Base-by-base conservation (phyloP, 2,888 invertebrate genomes). In the Rotaria magnacalcarata region DNA sequence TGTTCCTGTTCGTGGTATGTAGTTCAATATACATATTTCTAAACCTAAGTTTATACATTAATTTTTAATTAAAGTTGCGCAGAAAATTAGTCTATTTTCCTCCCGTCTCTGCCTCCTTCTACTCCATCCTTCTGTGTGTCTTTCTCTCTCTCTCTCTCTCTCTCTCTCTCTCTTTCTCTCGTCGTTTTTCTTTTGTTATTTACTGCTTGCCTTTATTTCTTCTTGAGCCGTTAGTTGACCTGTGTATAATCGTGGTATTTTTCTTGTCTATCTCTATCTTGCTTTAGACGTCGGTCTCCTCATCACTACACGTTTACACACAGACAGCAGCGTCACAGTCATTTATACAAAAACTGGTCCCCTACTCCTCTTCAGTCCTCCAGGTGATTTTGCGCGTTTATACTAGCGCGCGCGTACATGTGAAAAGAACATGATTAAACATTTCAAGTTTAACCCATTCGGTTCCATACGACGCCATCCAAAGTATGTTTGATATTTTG, bases 1-100 rank as follows among this genome's bases (percentile, higher is more conserved):
- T 94, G 94, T 91, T 93, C 93, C 90, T 94, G 94, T 91, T 93
- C 93, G 90, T 94, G 94, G 93, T 93, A 91, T 92, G 92, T 91
- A 21, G 11, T 41, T n/a, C 0, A 3, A 34, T 34, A 34, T 1
- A 2, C 34, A 34, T 54, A 84, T 84, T 11, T 54, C 1, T 84
- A 5, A 74, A 14, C 24, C 58, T 10, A 2, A 1, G 11, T 60
- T 3, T 3, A 52, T 60, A 8, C 8, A 27, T 27, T 60, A n/a
- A 11, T 60, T 60, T 60, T 11, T 14, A 60, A 27, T 11, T 14
- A 1, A n/a, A 4, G 27, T 27, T 60, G 58, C 58, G 27, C 58
- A 60, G 56, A 21, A 56, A 56, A 56, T 56, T 56, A 24, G 58
- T 27, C 2, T 27, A 60, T 60, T 60, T 11, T 8, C 1, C 10